Base-by-base conservation (phyloP, 1,140 invertebrate genomes). In the Cardiocondyla obscurior region DNA sequence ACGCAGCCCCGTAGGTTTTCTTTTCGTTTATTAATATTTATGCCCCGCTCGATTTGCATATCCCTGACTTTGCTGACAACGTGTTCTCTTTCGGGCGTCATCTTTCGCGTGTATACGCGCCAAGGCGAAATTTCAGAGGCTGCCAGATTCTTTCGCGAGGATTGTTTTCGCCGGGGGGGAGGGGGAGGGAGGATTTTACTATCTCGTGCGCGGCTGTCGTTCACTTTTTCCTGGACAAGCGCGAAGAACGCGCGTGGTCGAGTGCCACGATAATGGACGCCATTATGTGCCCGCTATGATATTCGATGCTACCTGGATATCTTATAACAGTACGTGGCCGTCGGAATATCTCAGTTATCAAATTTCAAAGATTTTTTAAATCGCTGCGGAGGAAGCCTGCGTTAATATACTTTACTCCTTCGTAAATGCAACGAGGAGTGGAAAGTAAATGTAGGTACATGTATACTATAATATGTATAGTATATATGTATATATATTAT, bases 11-110 rank as follows among this genome's bases (percentile, higher is more conserved):
- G 25, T 76, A 74, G 53, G 30, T 46, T 58, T 58, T 86, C 46
- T 82, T n/a, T 85, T 67, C 46, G 25, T 36, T 42, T 65, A 76
- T 69, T 69, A 53, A 79, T 79, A 79, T 79, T 79, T 79, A 77
- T 42, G 49, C 14, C 53, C 51, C 30, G n/a, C 60, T 19, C 22
- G 60, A 77, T 65, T 67, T 67, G 22, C 60, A 39, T 77, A 25
- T 77, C 60, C 19, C 33, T 28, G 22, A 28, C 14, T n/a, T 10
- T 39, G 30, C n/a, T 19, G 19, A 8, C 36, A 30, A 30, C 25
- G 5, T 51, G 25, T 44, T 44, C 62, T 44, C 36, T 39, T 60
- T 74, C n/a, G n/a, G n/a, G 30, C 16, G n/a, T 72, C 28, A 58
- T 19, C 28, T 28, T n/a, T n/a, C n/a, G n/a, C 67, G 42, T 33